Evolutionary conservation across 2,113 vertebrate genomes (phyloP), one percentile per base, ranked within the genome.

Genomic region (Cyprinodon brontotheroides): DNA sequence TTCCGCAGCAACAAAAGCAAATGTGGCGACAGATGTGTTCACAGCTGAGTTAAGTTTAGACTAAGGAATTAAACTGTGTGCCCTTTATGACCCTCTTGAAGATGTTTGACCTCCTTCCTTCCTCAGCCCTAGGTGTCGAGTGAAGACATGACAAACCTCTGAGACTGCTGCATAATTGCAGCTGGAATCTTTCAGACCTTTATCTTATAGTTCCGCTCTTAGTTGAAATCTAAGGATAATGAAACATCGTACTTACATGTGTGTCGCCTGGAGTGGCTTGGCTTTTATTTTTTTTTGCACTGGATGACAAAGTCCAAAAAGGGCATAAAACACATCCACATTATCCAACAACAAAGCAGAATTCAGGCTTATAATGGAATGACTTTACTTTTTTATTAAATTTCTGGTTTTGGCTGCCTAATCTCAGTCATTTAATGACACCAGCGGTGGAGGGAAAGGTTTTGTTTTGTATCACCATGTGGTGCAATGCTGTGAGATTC

Each of bases 311-410:
- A 80, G 63, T 72, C 60, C 75, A n/a, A 29, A 39, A 11, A 37
- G 73, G 61, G 61, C 80, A 65, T 41, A 61, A 48, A 68, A 68
- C 77, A 62, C 50, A 45, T n/a, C 66, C 80, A 78, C 37, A 59
- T 70, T 47, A 60, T 36, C 64, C 20, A 75, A 84, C 79, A 73
- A 75, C 66, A 79, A 77, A 85, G 78, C 81, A 77, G 78, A 91
- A 82, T 87, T 87, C 85, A 72, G 72, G 67, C 80, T 88, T 79
- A 76, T 90, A 85, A 90, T 87, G 74, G 64, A 90, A 91, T 92
- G 89, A 89, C 78, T 53, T 60, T 5, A 70, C 89, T 92, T 92
- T 88, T 90, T 92, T 87, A 92, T 92, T 89, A 76, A 86, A 91
- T 92, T 62, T 78, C 50, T 66, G 68, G 60, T 84, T 79, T 78